Evolutionary conservation across 2,113 vertebrate genomes (phyloP).

Genomic region (Grallaria varia): DNA sequence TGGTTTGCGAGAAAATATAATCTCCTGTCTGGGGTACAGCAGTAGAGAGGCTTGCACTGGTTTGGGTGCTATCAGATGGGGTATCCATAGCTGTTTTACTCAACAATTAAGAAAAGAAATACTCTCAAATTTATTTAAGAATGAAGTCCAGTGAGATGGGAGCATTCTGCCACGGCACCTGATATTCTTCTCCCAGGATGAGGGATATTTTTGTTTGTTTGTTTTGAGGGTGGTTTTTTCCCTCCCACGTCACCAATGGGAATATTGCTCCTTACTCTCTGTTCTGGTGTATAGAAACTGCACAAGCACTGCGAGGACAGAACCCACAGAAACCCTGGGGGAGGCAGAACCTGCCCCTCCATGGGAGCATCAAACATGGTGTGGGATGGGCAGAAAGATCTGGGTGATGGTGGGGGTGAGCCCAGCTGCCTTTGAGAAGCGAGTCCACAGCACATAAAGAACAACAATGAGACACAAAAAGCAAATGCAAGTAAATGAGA

Average conservation of each 20-base stretch:
- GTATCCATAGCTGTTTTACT: background rate
- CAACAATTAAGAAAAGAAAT: background rate
- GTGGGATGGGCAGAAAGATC: background rate
- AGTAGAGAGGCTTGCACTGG: background rate
- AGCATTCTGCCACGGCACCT: background rate
- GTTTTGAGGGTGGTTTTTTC: background rate
- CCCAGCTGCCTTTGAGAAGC: background rate
- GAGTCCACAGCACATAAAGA: background rate
- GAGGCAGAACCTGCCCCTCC: background rate
- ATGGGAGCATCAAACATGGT: rapidly evolving
- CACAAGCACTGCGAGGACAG: background rate
- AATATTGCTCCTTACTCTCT: background rate
- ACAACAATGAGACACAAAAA: background rate
- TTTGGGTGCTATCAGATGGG: background rate
- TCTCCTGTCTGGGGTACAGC: background rate
- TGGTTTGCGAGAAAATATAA: background rate
- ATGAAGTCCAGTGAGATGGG: background rate
- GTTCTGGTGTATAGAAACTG: background rate
- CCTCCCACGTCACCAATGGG: background rate
- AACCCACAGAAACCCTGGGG: background rate
- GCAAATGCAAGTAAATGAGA: background rate
- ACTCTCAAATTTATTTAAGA: background rate
- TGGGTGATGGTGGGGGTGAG: background rate
- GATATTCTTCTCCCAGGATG: background rate
- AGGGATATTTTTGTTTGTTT: background rate